Conservation (phyloP, 2,797 vertebrate species). For the Myripristis murdjan region DNA sequence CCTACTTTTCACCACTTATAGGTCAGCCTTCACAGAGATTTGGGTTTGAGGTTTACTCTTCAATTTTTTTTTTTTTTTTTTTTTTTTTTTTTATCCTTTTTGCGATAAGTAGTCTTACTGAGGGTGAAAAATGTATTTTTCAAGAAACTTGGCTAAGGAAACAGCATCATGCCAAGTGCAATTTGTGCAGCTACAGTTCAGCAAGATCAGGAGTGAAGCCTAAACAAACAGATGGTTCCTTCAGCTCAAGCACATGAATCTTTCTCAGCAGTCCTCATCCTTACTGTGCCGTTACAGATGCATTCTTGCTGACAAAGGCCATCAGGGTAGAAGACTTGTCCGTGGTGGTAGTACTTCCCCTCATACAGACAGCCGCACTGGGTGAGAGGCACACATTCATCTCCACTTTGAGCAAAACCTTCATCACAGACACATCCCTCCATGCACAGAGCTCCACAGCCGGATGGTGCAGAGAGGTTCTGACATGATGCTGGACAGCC, state of each 20-base stretch:
- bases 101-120: neutral
- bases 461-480: accelerated
- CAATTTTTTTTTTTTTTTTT: too few species aligned
- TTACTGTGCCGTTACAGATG: conserved; percentile 61
- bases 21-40: too few species aligned
- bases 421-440: conserved; percentile 85
- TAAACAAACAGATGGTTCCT: too few species aligned
- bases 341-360: conserved; percentile 70
- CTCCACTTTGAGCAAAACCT: conserved; percentile 78
- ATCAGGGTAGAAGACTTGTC: conserved; percentile 78
- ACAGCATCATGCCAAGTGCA: neutral
- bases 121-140: neutral
- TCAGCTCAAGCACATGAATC: too few species aligned
- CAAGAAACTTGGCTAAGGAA: neutral
- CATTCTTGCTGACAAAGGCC: conserved; percentile 61
- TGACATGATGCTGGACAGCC: conserved; percentile 81
- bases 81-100: neutral
- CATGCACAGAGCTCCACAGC: conserved; percentile 78
- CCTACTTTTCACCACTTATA: too few species aligned
- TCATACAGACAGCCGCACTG: conserved; percentile 84
- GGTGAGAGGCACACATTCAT: conserved; percentile 69
- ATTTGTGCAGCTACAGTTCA: neutral
- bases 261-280: neutral
- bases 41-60: too few species aligned
- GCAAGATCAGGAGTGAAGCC: too few species aligned